Evolutionary conservation across 2,113 vertebrate genomes (phyloP).

Genomic region (Emberiza fucata): DNA sequence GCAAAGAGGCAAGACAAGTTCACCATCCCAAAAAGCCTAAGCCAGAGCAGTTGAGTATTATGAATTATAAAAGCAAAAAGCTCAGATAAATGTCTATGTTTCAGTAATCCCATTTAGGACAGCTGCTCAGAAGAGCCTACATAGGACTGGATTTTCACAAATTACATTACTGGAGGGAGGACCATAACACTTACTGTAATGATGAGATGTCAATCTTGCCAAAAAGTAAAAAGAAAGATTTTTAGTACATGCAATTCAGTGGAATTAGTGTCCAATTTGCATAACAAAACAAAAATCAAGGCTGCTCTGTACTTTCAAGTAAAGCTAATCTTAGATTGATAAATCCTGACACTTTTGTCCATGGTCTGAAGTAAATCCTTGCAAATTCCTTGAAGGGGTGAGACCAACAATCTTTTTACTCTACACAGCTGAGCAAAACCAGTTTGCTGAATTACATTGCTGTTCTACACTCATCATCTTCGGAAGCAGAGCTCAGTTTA

Average conservation of each 20-base stretch:
- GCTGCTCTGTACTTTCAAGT: not conserved
- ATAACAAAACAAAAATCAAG: not conserved
- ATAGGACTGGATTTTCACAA: not conserved
- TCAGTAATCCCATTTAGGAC: conserved; percentile 9
- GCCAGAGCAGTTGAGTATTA: not conserved
- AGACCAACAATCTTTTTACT: not conserved
- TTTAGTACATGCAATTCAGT: not conserved
- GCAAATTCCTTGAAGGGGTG: not conserved
- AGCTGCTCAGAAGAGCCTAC: not conserved
- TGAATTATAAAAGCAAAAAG: conserved; percentile 31
- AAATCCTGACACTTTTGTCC: not conserved
- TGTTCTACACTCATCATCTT: not conserved
- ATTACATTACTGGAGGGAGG: not conserved
- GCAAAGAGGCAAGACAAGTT: not conserved
- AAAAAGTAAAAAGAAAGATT: not conserved
- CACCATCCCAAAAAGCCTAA: not conserved
- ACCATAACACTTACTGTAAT: not conserved
- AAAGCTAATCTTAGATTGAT: not conserved
- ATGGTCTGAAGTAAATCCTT: not conserved
- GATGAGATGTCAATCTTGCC: not conserved
- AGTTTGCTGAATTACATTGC: not conserved
- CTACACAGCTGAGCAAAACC: not conserved
- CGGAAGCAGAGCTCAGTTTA: not conserved
- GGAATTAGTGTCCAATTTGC: not conserved
- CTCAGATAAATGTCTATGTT: not conserved